These are phyloP conservation scores for Napeogenes inachia DNA, from an alignment of 2,888 invertebrate genomes.

Conservation along the genomic window DNA sequence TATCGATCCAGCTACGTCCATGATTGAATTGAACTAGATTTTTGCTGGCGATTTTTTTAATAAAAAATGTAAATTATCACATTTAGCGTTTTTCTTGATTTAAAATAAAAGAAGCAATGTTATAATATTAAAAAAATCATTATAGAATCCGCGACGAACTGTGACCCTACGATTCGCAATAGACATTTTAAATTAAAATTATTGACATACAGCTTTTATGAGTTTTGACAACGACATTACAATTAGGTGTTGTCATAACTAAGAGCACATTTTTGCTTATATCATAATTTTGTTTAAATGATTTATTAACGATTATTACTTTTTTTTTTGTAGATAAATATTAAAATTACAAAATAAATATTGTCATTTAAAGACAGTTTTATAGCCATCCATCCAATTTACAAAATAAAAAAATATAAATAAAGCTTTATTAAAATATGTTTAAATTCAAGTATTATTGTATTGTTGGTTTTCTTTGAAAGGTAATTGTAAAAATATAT, in stretches of 20 bases:
- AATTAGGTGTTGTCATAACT: background rate
- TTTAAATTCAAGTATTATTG: too few species aligned
- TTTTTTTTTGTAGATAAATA: too few species aligned
- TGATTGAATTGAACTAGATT: slow-evolving; percentile 24
- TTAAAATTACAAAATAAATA: too few species aligned
- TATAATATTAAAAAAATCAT: slow-evolving; percentile 14
- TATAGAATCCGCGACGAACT: slow-evolving; percentile 8
- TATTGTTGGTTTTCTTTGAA: too few species aligned
- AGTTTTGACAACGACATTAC: too few species aligned
- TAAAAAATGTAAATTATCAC: slow-evolving; percentile 3
- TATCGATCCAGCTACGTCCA: slow-evolving; percentile 61
- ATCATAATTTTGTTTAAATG: too few species aligned
- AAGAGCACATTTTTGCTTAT: background rate
- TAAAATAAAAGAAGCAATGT: background rate
- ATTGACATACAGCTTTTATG: slow-evolving; percentile 8
- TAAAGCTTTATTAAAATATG: too few species aligned
- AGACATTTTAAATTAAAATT: slow-evolving; percentile 9
- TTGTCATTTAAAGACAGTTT: too few species aligned
- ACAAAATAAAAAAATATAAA: too few species aligned
- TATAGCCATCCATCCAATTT: too few species aligned
- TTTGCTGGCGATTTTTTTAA: slow-evolving; percentile 1
- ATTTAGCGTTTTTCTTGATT: slow-evolving; percentile 8
- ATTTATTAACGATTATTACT: too few species aligned
- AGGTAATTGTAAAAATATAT: too few species aligned
- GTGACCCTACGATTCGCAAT: background rate